Evolutionary conservation across 2,888 invertebrate genomes (phyloP), one percentile per base, ranked within the genome.

Genomic region (Helleia helle): DNA sequence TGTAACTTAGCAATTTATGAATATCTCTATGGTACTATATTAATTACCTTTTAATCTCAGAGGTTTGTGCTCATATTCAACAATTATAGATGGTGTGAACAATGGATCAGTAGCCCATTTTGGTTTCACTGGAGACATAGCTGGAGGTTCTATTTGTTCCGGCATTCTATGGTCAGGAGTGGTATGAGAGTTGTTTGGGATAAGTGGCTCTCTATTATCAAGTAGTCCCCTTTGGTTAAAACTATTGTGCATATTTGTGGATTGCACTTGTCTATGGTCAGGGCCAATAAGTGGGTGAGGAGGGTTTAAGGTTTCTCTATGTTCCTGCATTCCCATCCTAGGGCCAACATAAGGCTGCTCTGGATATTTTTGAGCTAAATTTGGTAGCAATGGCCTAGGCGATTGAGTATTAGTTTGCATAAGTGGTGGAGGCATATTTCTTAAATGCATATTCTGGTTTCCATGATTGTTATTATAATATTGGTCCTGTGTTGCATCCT

Each of bases 31-130:
- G n/a, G n/a, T n/a, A n/a, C n/a, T n/a, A n/a, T 46, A 46, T 47
- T 47, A 59, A 56, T 84, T 86, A 88, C 89, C 83, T 81, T 83
- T 81, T 48, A 76, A 60, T 64, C 81, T 71, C 29, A 86, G 64
- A 46, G 88, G 76, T 65, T 88, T 89, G 66, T 91, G 91, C 51
- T 90, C 89, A 77, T 92, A 92, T 72, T 92, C 91, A 54, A 91
- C 88, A 49, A 91, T 88, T 57, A 88, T 84, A 27, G 87, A 81
- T 48, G 91, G 80, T 39, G 69, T 58, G 48, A 84, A 75, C 55
- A 88, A 68, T 45, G 84, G 84, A 49, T 86, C 86, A 43, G 85
- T 74, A 38, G 69, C 58, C 71, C 83, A 80, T 46, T 70, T 58
- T 2, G 58, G 62, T 44, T 50, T 62, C 13, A 49, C 41, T 8